Evolutionary conservation across 2,888 invertebrate genomes (phyloP), one percentile per base, ranked within the genome.

Genomic region (Brachyopa scutellaris): DNA sequence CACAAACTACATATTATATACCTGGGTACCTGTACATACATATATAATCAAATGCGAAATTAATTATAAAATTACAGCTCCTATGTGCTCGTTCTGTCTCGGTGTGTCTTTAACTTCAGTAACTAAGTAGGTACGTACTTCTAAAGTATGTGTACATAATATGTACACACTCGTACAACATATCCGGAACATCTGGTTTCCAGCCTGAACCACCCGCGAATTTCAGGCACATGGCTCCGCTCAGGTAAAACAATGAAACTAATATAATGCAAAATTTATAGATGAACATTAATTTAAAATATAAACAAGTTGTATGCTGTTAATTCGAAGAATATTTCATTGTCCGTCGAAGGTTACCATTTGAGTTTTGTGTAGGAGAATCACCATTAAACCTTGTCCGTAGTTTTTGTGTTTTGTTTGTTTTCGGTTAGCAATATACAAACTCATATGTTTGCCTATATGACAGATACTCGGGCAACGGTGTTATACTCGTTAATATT

Each of bases 141-240:
- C n/a, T n/a, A n/a, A n/a, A n/a, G n/a, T n/a, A n/a, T n/a, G n/a
- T n/a, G n/a, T n/a, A n/a, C n/a, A n/a, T n/a, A n/a, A n/a, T n/a
- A n/a, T n/a, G n/a, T n/a, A n/a, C n/a, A n/a, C n/a, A n/a, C n/a
- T n/a, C n/a, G n/a, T n/a, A n/a, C n/a, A n/a, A 2, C 6, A 15
- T 26, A 26, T 26, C 49, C 49, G 49, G 49, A 49, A 29, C 49
- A 29, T 49, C 49, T 49, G 49, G 49, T 49, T 49, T 49, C 15
- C 0, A 23, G 23, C n/a, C 11, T 45, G 45, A 45, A 9, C 1
- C 45, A 2, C 23, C 21, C 23, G 2, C 23, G 11, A 9, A 45
- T 11, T 15, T 38, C 11, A 21, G 19, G 11, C 45, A 23, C 21
- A 45, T 45, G 11, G 21, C n/a, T 45, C 6, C n/a, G n/a, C n/a